phyloP scores from a whole-genome alignment of 2,113 vertebrate genomes.

The Tetrax tetrax region DNA sequence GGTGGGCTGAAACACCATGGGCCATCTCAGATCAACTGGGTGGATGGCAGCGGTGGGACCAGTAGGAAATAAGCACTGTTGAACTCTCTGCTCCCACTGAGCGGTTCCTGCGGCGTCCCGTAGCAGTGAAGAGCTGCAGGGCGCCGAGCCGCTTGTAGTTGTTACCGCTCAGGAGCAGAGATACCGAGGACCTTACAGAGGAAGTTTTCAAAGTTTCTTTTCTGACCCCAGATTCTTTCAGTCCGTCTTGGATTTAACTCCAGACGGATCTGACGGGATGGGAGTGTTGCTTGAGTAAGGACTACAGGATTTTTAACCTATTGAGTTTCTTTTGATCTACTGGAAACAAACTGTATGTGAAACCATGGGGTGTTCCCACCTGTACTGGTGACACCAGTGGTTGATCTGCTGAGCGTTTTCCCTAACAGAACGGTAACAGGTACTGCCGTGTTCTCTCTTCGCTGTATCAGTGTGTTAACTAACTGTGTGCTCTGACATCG shows the following conservation, averaged over 20 bases:
- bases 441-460: not conserved
- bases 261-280: not conserved
- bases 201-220: not conserved
- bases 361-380: not conserved
- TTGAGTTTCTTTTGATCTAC: rapidly evolving
- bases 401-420: not conserved
- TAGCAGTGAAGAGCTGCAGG: not conserved
- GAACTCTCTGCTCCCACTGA: not conserved
- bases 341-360: not conserved
- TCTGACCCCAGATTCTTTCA: not conserved
- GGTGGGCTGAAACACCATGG: not conserved
- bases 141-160: not conserved
- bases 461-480: not conserved
- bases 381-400: not conserved
- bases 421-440: not conserved
- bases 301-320: not conserved
- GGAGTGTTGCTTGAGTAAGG: not conserved
- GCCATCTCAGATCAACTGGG: not conserved
- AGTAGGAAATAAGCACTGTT: not conserved
- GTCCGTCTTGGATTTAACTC: not conserved
- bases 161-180: not conserved
- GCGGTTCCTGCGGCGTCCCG: rapidly evolving
- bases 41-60: not conserved
- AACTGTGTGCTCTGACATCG: not conserved
- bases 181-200: not conserved